These are phyloP conservation scores for Myodes glareolus DNA, from an alignment of 2,113 vertebrate genomes.

Conservation along the genomic window DNA sequence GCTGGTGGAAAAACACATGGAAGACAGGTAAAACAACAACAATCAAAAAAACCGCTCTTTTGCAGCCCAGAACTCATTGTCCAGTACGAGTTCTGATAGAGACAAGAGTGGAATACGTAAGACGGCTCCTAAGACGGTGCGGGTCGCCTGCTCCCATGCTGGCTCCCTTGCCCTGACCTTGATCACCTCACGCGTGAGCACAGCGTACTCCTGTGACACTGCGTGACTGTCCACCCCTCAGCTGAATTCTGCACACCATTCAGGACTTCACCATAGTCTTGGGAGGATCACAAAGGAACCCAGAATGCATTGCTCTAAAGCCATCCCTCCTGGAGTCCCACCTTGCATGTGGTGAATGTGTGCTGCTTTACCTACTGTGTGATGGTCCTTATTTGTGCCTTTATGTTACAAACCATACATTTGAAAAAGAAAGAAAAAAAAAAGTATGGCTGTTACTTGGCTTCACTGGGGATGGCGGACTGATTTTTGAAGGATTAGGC, in stretches of 20 bases:
- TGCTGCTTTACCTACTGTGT: too few species aligned
- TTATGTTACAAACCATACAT: background rate
- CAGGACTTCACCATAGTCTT: constrained; percentile 94
- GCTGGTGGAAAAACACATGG: background rate
- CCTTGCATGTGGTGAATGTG: background rate
- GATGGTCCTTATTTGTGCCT: background rate
- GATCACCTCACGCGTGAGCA: constrained; percentile 93
- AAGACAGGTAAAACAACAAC: background rate
- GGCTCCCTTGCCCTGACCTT: constrained; percentile 94
- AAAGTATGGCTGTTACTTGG: background rate
- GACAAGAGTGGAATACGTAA: background rate
- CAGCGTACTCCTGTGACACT: constrained; percentile 92
- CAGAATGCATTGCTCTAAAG: constrained; percentile 63
- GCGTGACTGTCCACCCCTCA: constrained; percentile 90
- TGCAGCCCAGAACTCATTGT: background rate
- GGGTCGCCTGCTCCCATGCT: constrained; percentile 93
- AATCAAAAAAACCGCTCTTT: background rate
- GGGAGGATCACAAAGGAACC: constrained; percentile 87
- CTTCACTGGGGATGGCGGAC: background rate
- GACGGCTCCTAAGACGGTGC: background rate
- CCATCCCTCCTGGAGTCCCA: background rate
- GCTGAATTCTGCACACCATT: constrained; percentile 92
- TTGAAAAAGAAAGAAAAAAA: background rate
- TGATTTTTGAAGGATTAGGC: background rate
- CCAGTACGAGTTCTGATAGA: background rate